phyloP scores from a whole-genome alignment of 2,113 vertebrate species.

The Petromus typicus region DNA sequence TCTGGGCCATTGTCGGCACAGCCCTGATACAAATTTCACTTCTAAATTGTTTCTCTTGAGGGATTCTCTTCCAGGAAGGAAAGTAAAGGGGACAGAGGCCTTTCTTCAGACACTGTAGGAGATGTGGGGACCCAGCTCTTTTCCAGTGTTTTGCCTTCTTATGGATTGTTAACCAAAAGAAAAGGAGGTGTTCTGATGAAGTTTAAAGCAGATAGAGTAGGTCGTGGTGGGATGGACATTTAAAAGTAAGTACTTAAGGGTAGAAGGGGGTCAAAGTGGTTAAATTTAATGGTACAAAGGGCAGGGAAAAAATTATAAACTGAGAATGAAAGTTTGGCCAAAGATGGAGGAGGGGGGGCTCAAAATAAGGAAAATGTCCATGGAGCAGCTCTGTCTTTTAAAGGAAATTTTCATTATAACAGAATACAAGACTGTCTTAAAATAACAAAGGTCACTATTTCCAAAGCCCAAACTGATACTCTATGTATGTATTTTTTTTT shows the following conservation, averaged over 20 bases:
- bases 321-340: neutral
- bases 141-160: slow-evolving; percentile 14
- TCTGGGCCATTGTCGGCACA: neutral
- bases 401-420: slow-evolving; percentile 5
- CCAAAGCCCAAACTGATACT: neutral
- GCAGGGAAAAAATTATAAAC: neutral
- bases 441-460: neutral
- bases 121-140: neutral
- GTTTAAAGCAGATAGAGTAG: neutral
- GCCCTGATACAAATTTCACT: neutral
- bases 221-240: neutral
- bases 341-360: neutral
- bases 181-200: slow-evolving; percentile 3
- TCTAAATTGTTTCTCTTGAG: neutral
- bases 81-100: neutral
- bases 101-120: slow-evolving; percentile 29
- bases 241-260: slow-evolving; percentile 50
- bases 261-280: neutral
- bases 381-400: neutral
- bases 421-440: neutral
- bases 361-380: slow-evolving; percentile 25
- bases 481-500: neutral
- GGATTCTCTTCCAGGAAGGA: neutral
- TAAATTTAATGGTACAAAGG: slow-evolving; percentile 31
- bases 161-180: slow-evolving; percentile 53